These are phyloP conservation scores for Sitobion miscanthi DNA, from an alignment of 1,140 invertebrate species.

Conservation along the genomic window DNA sequence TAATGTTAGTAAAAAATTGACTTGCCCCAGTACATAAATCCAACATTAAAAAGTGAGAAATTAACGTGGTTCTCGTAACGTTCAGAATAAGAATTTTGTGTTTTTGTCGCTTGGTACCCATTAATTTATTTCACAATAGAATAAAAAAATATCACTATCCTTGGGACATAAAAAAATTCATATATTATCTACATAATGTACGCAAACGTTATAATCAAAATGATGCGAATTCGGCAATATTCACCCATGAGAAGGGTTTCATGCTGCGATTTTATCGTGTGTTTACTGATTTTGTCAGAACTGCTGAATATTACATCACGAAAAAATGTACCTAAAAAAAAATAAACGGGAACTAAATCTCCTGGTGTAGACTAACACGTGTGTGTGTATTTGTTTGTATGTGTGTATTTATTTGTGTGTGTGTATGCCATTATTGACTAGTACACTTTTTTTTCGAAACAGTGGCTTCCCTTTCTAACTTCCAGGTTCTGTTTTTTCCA, in stretches of 20 bases:
- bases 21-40: background rate
- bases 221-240: slow-evolving; percentile 51
- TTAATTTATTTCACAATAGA: background rate
- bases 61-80: background rate
- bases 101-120: background rate
- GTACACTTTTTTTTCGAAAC: slow-evolving; percentile 38
- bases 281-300: slow-evolving; percentile 38
- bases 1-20: background rate
- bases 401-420: background rate
- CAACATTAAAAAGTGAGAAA: background rate
- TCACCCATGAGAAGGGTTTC: background rate
- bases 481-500: slow-evolving; percentile 39
- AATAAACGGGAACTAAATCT: slow-evolving; percentile 47
- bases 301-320: slow-evolving; percentile 31
- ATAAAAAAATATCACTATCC: background rate
- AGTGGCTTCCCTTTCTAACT: slow-evolving; percentile 53
- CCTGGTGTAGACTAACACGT: slow-evolving; percentile 37
- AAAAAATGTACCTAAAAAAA: slow-evolving; percentile 39
- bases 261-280: slow-evolving; percentile 5
- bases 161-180: background rate
- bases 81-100: background rate
- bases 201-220: background rate
- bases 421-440: slow-evolving; percentile 16
- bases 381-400: background rate
- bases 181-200: background rate